Conservation (phyloP, 2,113 vertebrate genomes). For the Phalacrocorax brasilianus region DNA sequence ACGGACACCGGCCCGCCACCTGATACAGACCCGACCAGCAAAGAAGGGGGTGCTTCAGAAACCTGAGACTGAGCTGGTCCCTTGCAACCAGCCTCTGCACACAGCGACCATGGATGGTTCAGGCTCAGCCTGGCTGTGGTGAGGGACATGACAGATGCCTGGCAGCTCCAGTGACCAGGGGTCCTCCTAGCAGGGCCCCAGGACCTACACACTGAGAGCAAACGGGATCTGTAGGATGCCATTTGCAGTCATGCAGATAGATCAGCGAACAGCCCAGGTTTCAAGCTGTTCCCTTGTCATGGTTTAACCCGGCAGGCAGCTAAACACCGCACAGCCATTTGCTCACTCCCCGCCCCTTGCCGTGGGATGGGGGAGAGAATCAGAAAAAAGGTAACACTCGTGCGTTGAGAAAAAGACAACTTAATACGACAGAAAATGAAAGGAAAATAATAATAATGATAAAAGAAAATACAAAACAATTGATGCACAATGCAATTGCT, state of each 20-base stretch:
- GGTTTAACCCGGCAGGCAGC: too few species aligned
- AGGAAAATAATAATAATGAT: too few species aligned
- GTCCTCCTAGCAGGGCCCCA: neutral
- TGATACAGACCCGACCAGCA: neutral
- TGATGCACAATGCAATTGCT: too few species aligned
- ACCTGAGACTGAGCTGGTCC: neutral
- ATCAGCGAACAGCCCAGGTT: rapidly evolving
- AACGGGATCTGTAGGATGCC: neutral
- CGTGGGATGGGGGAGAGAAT: too few species aligned
- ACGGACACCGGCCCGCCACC: neutral
- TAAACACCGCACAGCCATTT: too few species aligned
- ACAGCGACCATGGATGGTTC: rapidly evolving
- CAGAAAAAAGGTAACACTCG: too few species aligned
- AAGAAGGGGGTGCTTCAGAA: neutral
- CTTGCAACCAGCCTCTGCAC: neutral
- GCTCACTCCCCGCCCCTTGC: too few species aligned
- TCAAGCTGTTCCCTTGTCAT: neutral
- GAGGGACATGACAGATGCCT: neutral
- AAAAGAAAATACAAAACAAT: too few species aligned
- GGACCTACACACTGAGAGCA: neutral
- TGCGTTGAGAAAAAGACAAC: too few species aligned
- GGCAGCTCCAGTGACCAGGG: neutral
- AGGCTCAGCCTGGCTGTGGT: neutral
- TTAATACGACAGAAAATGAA: too few species aligned
- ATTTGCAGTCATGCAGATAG: neutral